Evolutionary conservation across 2,797 vertebrate species (phyloP).

Genomic region (Aplochiton taeniatus): DNA sequence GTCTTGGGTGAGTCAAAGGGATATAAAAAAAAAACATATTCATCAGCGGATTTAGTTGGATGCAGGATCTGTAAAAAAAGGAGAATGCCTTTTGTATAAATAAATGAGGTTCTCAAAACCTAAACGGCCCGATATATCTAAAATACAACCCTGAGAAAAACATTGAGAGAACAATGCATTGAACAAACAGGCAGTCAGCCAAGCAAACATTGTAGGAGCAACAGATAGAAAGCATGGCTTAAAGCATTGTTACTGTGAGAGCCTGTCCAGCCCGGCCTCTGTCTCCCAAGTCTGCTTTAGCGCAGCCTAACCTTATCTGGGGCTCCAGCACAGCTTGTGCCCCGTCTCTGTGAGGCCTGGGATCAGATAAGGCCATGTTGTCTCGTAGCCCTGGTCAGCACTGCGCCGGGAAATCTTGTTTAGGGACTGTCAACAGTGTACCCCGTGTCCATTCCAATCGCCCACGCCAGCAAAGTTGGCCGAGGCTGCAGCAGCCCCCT

Average conservation of each 20-base stretch:
- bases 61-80: too few species aligned
- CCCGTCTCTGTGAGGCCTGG: constrained; percentile 21
- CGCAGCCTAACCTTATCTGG: constrained; percentile 53
- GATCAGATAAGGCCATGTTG: constrained; percentile 69
- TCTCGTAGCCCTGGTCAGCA: constrained; percentile 53
- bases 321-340: constrained; percentile 42
- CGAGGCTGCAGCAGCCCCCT: constrained; percentile 35
- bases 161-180: too few species aligned
- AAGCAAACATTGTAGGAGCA: constrained; percentile 4
- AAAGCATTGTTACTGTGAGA: neutral
- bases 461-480: constrained; percentile 47
- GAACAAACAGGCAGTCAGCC: too few species aligned
- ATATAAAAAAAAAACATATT: too few species aligned
- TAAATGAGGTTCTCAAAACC: too few species aligned
- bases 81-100: too few species aligned
- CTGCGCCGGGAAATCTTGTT: constrained; percentile 65
- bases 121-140: too few species aligned
- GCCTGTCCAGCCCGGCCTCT: constrained; percentile 31
- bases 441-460: constrained; percentile 57
- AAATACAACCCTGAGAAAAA: too few species aligned
- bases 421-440: constrained; percentile 61
- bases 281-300: constrained; percentile 37
- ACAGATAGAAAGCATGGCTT: neutral
- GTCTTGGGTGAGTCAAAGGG: too few species aligned
- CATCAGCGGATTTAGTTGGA: too few species aligned